Evolutionary conservation across 53 echinoderm and acorn worm genomes (phyloP).

Genomic region (Henricia sp.): DNA sequence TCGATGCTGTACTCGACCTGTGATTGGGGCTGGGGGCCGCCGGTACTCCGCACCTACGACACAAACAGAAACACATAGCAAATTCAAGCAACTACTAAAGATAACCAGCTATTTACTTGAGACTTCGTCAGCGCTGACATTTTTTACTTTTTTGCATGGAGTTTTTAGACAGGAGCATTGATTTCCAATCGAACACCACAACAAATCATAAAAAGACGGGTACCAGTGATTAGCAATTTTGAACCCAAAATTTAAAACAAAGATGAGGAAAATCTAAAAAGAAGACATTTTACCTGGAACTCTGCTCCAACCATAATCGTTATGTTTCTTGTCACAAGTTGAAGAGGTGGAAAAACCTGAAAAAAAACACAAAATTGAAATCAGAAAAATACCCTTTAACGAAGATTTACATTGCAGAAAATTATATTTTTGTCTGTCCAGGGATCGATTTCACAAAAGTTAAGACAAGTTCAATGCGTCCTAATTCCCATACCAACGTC

Average conservation of each 20-base stretch:
- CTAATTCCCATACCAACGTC: no score
- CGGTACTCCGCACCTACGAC: constrained; percentile 83
- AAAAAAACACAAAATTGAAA: no score
- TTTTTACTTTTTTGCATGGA: background rate
- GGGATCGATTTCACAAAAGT: no score
- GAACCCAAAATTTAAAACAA: background rate
- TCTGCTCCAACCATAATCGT: constrained; percentile 82
- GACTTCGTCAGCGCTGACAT: no score
- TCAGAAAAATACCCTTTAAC: background rate
- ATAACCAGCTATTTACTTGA: background rate
- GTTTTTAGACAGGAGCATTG: background rate
- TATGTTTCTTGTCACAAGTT: constrained; percentile 76
- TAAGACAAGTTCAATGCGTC: no score
- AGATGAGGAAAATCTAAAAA: background rate
- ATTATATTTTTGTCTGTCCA: background rate
- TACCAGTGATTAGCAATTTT: background rate
- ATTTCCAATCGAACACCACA: no score
- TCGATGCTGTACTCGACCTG: constrained; percentile 83
- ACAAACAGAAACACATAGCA: background rate
- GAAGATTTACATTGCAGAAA: background rate
- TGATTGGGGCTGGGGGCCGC: constrained; percentile 93
- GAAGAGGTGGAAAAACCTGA: constrained; percentile 94
- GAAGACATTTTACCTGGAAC: constrained; percentile 73
- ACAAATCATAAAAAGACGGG: background rate
- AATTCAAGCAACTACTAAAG: background rate